phyloP scores from a whole-genome alignment of 2,888 invertebrate species.

The Trichacis sp. region DNA sequence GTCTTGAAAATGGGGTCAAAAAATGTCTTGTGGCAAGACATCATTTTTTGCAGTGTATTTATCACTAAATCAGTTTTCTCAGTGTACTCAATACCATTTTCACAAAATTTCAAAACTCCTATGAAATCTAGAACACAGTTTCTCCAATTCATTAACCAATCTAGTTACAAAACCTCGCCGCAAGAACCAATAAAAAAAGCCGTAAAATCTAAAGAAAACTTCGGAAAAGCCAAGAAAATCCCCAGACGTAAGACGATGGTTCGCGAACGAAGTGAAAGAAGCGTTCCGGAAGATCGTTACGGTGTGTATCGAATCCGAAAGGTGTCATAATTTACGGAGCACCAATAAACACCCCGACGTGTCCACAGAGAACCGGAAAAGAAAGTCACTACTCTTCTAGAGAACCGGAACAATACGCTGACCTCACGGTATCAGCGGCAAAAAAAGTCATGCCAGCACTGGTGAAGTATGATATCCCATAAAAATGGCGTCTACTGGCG shows the following conservation, averaged over 20 bases:
- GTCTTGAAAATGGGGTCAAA: too few relatives aligned
- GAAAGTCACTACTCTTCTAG: slow-evolving; percentile 11
- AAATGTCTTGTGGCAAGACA: too few relatives aligned
- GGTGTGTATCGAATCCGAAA: slow-evolving; percentile 11
- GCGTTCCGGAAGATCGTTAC: slow-evolving; percentile 10
- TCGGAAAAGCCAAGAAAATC: slow-evolving; percentile 1
- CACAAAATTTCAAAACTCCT: too few relatives aligned
- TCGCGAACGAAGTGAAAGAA: not conserved
- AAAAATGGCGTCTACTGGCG: slow-evolving; percentile 5
- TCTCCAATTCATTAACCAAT: too few relatives aligned
- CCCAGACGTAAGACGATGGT: not conserved
- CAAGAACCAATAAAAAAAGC: not conserved
- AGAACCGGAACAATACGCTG: slow-evolving; percentile 15
- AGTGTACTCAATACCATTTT: too few relatives aligned
- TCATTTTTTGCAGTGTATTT: too few relatives aligned
- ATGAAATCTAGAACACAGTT: too few relatives aligned
- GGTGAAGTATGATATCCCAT: slow-evolving; percentile 15
- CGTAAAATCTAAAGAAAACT: not conserved
- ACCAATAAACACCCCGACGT: slow-evolving; percentile 16
- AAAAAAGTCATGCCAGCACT: slow-evolving; percentile 7
- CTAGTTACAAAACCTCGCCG: too few relatives aligned
- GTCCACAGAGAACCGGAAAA: slow-evolving; percentile 7
- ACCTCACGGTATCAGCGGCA: slow-evolving; percentile 3
- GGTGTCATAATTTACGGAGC: slow-evolving; percentile 17
- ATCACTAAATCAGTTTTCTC: too few relatives aligned